A percentile compares a stretch with the other conserved stretches of the same genome.
phyloP scores from a whole-genome alignment of 2,113 vertebrate genomes.

The Bufo gargarizans region DNA sequence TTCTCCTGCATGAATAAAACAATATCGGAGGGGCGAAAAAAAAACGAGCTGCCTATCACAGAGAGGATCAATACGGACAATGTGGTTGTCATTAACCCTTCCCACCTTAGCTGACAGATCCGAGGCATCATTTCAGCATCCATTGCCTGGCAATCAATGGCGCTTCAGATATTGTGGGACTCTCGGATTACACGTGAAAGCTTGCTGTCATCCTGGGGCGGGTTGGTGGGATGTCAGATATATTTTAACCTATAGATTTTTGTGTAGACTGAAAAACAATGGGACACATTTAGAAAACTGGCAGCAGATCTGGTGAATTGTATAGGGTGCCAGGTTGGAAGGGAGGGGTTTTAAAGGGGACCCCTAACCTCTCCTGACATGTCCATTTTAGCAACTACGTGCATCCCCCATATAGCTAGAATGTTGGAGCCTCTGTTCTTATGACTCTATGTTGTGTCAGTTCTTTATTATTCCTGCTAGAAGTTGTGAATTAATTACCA shows the following conservation, averaged over 20 bases:
- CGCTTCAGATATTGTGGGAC: not conserved
- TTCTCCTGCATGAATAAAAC: slow-evolving; percentile 42
- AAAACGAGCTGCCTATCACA: slow-evolving; percentile 8
- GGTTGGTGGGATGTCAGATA: not conserved
- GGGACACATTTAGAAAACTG: not conserved
- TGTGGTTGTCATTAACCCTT: slow-evolving; percentile 27
- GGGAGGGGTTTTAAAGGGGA: too few relatives aligned
- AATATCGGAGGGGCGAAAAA: not conserved
- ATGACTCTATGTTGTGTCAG: too few relatives aligned
- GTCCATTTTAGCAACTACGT: too few relatives aligned
- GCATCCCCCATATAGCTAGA: too few relatives aligned
- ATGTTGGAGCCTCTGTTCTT: too few relatives aligned
- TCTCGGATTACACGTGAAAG: not conserved
- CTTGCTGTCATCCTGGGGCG: not conserved
- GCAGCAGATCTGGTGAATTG: too few relatives aligned
- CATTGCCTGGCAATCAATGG: not conserved
- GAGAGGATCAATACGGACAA: slow-evolving; percentile 31
- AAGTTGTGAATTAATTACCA: too few relatives aligned
- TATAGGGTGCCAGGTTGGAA: too few relatives aligned
- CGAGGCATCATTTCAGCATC: not conserved
- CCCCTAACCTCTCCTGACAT: too few relatives aligned
- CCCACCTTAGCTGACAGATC: not conserved
- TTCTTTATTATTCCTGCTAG: too few relatives aligned
- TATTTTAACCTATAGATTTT: not conserved
- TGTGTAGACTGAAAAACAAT: not conserved